These are phyloP conservation scores for Desmodus rotundus DNA, from an alignment of 2,113 vertebrate genomes.

Conservation along the genomic window DNA sequence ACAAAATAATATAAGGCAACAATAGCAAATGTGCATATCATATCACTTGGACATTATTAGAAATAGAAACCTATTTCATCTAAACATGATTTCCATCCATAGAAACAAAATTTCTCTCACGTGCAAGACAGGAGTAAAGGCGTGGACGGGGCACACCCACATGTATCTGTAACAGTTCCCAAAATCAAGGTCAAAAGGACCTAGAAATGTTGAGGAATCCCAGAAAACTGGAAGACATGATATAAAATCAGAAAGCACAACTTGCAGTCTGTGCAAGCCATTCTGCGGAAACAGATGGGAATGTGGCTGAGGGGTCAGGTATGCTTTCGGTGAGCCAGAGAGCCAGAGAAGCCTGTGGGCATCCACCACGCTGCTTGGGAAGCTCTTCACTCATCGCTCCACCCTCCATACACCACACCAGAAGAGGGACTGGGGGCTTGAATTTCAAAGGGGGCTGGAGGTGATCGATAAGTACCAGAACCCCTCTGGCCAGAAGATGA, in stretches of 20 bases:
- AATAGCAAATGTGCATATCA: background rate
- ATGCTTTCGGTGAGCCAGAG: background rate
- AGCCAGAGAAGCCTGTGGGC: background rate
- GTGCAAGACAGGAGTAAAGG: background rate
- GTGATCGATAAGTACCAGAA: background rate
- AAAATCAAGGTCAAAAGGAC: background rate
- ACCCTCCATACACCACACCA: background rate
- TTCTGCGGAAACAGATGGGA: background rate
- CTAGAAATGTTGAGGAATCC: background rate
- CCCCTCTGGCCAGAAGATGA: accelerated
- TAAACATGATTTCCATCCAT: background rate
- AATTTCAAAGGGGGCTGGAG: background rate
- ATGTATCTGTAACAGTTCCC: background rate
- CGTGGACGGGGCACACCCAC: background rate
- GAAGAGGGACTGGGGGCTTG: background rate
- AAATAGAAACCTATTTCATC: constrained; percentile 13
- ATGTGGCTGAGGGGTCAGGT: background rate
- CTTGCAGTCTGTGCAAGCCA: background rate
- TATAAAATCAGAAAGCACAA: background rate
- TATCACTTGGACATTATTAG: background rate
- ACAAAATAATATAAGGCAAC: constrained; percentile 3
- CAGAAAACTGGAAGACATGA: background rate
- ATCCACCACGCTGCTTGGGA: background rate
- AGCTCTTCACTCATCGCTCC: background rate
- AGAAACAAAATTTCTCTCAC: background rate